Conservation (phyloP, 1,140 invertebrate species). For the Colletes gigas region DNA sequence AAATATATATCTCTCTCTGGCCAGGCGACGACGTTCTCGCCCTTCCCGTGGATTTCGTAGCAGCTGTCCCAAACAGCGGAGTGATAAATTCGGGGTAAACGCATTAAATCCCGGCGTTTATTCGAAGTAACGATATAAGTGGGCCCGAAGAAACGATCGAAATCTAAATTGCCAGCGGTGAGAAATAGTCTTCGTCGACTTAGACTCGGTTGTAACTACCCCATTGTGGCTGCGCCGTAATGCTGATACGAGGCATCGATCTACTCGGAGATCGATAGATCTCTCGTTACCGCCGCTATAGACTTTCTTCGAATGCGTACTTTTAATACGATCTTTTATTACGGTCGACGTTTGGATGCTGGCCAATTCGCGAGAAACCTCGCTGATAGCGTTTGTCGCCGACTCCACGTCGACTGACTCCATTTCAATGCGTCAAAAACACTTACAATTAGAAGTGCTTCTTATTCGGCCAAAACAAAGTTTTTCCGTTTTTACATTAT, state of each 20-base stretch:
- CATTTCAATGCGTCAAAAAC: no score
- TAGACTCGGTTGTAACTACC: neutral
- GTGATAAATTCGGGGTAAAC: constrained; percentile 29
- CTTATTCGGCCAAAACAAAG: no score
- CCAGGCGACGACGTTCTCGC: neutral
- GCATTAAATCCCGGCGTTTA: constrained; percentile 5
- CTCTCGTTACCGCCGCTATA: neutral
- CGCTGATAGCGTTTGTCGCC: neutral
- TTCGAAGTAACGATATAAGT: constrained; percentile 19
- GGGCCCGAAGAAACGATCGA: neutral
- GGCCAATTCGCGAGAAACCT: constrained; percentile 33
- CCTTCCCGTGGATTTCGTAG: neutral
- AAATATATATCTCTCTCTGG: constrained; percentile 14
- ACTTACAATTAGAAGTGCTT: no score
- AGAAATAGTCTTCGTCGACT: neutral
- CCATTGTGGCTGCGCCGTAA: constrained; percentile 1
- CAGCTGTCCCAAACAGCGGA: constrained; percentile 28
- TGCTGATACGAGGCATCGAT: neutral
- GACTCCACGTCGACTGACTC: no score
- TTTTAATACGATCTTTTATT: constrained; percentile 51
- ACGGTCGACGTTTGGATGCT: constrained; percentile 52
- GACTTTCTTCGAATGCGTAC: constrained; percentile 28
- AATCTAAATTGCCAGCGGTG: neutral
- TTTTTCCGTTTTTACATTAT: no score
- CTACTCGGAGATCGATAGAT: neutral